A percentile compares a stretch with the other conserved stretches of the same genome.
Conservation (phyloP, 2,113 vertebrate species). For the Sula dactylatra region DNA sequence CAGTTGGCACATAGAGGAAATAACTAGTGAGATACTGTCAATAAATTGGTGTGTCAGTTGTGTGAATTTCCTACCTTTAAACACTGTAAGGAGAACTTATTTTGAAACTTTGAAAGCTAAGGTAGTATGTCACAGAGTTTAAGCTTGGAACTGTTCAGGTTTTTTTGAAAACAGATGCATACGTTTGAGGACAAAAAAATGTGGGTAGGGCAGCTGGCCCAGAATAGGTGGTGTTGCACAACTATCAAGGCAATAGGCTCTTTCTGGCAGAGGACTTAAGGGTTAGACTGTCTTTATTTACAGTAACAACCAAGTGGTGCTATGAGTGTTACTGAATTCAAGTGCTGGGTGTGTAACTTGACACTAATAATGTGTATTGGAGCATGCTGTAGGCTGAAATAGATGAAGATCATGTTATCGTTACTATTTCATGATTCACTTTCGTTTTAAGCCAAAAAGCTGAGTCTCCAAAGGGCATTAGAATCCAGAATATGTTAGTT, state of each 20-base stretch:
- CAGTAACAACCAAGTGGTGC: slow-evolving; percentile 29
- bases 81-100: not conserved
- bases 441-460: slow-evolving; percentile 39
- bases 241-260: not conserved
- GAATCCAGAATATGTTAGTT: not conserved
- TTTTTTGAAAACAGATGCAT: not conserved
- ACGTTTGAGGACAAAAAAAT: not conserved
- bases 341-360: not conserved
- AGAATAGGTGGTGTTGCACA: not conserved
- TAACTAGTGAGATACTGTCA: not conserved
- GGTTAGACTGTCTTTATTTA: slow-evolving; percentile 7
- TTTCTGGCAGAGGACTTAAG: not conserved
- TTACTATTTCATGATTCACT: not conserved
- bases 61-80: not conserved
- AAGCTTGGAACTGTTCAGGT: not conserved
- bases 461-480: slow-evolving; percentile 8
- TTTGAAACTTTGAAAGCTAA: not conserved
- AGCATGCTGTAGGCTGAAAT: not conserved
- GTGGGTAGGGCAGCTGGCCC: not conserved
- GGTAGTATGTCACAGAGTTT: not conserved
- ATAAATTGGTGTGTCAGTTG: not conserved
- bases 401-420: not conserved
- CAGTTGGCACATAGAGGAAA: not conserved
- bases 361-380: not conserved
- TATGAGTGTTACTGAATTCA: not conserved